These are phyloP conservation scores for Eristalinus sepulchralis DNA, from an alignment of 2,888 invertebrate species.

Conservation along the genomic window DNA sequence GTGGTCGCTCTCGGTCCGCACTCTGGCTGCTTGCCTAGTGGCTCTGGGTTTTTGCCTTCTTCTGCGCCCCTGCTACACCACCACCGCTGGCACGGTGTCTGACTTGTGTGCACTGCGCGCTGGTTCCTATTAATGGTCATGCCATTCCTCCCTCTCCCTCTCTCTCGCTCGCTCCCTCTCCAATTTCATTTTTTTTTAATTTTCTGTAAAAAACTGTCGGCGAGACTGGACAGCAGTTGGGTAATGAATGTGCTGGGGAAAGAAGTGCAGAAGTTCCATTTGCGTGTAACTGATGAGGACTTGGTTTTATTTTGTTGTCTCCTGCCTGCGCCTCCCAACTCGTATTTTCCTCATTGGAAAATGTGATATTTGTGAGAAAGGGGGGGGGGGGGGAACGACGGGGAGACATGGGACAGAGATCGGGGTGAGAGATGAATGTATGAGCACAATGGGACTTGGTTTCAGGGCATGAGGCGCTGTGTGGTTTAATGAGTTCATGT, in stretches of 20 bases:
- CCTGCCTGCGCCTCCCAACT: neutral
- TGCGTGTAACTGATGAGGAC: conserved; percentile 51
- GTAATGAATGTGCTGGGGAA: neutral
- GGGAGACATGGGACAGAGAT: neutral
- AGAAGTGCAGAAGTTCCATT: conserved; percentile 30
- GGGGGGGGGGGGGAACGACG: conserved; percentile 42
- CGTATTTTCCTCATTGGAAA: neutral
- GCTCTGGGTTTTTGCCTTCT: conserved; percentile 6
- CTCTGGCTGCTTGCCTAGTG: conserved; percentile 12
- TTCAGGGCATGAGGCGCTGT: neutral
- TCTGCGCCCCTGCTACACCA: neutral
- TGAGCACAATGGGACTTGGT: neutral
- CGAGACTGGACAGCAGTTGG: conserved; percentile 11
- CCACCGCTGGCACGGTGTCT: neutral
- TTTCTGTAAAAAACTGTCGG: conserved; percentile 31
- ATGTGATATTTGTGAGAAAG: conserved; percentile 44
- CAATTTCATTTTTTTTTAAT: conserved; percentile 14
- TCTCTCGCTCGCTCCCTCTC: neutral
- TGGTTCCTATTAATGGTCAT: conserved; percentile 63
- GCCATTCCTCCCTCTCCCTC: conserved; percentile 31
- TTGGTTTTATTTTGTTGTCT: conserved; percentile 20
- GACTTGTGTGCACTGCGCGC: conserved; percentile 59
- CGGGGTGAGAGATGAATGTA: neutral
- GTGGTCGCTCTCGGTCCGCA: conserved; percentile 42
- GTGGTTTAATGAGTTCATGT: too few species aligned